Evolutionary conservation across 2,888 invertebrate species (phyloP).

Genomic region (Leptodirus hochenwartii): DNA sequence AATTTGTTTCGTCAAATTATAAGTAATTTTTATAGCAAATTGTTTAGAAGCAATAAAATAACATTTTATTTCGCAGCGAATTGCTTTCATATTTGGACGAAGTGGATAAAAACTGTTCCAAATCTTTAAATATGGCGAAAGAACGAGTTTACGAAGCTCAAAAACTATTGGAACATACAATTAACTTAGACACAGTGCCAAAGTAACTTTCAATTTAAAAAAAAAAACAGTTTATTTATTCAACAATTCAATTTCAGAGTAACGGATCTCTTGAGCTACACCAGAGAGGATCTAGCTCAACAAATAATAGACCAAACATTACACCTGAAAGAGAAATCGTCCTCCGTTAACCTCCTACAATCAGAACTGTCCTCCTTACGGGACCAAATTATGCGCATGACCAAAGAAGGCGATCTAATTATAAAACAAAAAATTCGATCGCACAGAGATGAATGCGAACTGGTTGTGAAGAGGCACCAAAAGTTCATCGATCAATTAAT

Average conservation of each 20-base stretch:
- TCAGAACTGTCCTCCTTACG: constrained; percentile 39
- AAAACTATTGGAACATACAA: constrained; percentile 17
- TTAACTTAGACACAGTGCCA: constrained; percentile 23
- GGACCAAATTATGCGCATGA: constrained; percentile 27
- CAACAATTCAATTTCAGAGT: constrained; percentile 24
- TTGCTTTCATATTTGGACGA: constrained; percentile 46
- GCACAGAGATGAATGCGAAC: constrained; percentile 55
- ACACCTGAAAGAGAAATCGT: constrained; percentile 39
- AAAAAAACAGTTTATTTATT: background rate
- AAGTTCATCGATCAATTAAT: constrained; percentile 68
- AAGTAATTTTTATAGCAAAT: no score
- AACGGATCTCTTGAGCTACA: constrained; percentile 34
- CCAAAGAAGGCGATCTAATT: constrained; percentile 26
- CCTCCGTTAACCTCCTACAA: constrained; percentile 38
- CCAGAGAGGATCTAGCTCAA: constrained; percentile 40
- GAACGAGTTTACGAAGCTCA: constrained; percentile 18
- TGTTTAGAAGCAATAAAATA: no score
- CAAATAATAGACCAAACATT: constrained; percentile 40
- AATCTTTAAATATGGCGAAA: constrained; percentile 20
- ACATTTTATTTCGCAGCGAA: constrained; percentile 32
- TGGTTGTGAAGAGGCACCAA: constrained; percentile 57
- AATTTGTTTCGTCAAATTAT: no score
- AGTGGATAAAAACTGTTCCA: constrained; percentile 30
- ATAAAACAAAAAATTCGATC: constrained; percentile 29
- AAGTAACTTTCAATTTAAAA: constrained; percentile 16